Base-by-base conservation (phyloP, 2,113 vertebrate genomes). In the Catagonus wagneri region DNA sequence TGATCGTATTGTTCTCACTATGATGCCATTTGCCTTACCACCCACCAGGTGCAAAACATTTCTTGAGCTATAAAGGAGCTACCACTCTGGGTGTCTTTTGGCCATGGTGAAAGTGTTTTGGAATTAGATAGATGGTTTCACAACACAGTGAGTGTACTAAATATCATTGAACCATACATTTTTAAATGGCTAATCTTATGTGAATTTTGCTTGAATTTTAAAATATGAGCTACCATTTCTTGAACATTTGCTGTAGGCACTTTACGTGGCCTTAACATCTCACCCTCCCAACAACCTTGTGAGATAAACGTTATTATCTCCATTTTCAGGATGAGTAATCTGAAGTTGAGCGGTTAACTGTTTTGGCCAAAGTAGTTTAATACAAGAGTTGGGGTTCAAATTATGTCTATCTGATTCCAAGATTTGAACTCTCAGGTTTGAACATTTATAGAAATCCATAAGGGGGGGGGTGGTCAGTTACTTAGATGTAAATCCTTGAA, bases 401-500 rank as follows among this genome's bases (percentile, higher is more conserved):
- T n/a, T 61, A 75, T 85, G n/a, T 65, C 56, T 83, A 63, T 63
- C 50, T 84, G 27, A 84, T 44, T 85, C 79, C 39, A 56, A 89
- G 32, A 22, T 78, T 78, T 78, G 75, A 78, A 78, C 52, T 32
- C n/a, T 15, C 84, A 90, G 29, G 63, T 89, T 74, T 60, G 36
- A 79, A 92, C 39, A 83, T 68, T 91, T 83, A 88, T 34, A 78
- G 54, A 78, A 90, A 25, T 72, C 20, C n/a, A 84, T 56, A 63
- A 75, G 91, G 12, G 20, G 44, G 44, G 44, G 32, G 27, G 7
- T 52, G 34, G 1, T 68, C 29, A 65, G 22, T 83, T 32, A 88
- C 25, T 76, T 25, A 89, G n/a, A 89, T 89, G 15, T 61, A 94
- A 74, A 84, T 84, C 36, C 71, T 88, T 65, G 60, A 84, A 95